Conservation (phyloP, 1,140 invertebrate genomes). For the Pseudobourletiella spinata region DNA sequence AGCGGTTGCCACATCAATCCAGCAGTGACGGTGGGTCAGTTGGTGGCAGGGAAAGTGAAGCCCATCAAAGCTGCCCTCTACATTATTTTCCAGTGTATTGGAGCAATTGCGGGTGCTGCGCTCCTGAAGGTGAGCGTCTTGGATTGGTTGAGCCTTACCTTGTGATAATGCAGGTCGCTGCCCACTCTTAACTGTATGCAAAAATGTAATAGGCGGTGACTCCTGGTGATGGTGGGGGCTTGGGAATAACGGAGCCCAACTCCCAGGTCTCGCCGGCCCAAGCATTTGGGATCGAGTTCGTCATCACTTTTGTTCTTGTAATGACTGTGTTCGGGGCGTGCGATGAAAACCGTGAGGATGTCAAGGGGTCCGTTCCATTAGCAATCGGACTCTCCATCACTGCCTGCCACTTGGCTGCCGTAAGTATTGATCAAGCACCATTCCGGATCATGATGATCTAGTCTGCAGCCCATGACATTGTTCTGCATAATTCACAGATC, state of each 20-base stretch:
- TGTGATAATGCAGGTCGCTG: not conserved
- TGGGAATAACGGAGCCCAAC: conserved; percentile 29
- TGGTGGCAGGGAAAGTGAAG: conserved; percentile 64
- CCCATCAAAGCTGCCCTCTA: conserved; percentile 63
- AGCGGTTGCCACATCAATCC: conserved; percentile 31
- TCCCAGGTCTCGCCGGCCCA: conserved; percentile 39
- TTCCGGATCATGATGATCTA: not conserved
- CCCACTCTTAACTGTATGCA: no score
- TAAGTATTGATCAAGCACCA: conserved; percentile 43
- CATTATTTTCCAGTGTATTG: conserved; percentile 70
- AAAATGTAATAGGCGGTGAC: conserved; percentile 16
- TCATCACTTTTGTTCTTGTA: conserved; percentile 49
- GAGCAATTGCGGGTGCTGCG: conserved; percentile 72
- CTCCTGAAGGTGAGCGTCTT: conserved; percentile 46
- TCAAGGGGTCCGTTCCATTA: conserved; percentile 70
- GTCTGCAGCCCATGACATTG: no score
- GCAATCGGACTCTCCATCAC: conserved; percentile 82
- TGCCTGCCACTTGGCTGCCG: conserved; percentile 74
- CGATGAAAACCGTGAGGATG: conserved; percentile 60
- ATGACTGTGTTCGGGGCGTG: conserved; percentile 48
- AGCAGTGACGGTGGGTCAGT: conserved; percentile 47
- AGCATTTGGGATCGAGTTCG: conserved; percentile 46
- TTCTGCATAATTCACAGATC: conserved; percentile 42
- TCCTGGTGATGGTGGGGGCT: conserved; percentile 12
- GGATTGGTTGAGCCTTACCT: no score